Base-by-base conservation (phyloP, 2,888 invertebrate species). In the Octonoba sinensis region DNA sequence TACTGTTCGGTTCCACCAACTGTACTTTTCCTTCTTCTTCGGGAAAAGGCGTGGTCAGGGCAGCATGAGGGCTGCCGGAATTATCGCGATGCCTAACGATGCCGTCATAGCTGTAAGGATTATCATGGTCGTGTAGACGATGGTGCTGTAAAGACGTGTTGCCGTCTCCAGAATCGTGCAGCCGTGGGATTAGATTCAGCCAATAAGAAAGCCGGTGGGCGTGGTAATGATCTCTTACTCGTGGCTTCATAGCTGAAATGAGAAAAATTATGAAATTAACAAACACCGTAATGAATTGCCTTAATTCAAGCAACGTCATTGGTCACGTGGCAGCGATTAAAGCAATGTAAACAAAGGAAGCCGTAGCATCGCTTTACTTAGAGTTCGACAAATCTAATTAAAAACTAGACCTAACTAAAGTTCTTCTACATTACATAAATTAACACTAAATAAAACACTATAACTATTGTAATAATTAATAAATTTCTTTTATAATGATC, bases 81-180 rank as follows among this genome's bases (percentile, higher is more conserved):
- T 74, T 74, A 24, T 77, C 76, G 1, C 67, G 20, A 36, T 82
- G 81, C 15, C 96, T 91, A 36, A 96, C 95, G 65, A 93, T 92
- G 65, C 96, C 96, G 88, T 96, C 96, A 90, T 96, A 97, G 47
- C 96, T 90, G 84, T 94, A 93, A 85, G 93, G 93, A 88, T 96
- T 95, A 88, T 95, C 94, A 83, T 94, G 93, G 85, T 93, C 92
- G 83, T 93, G 93, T 4, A 83, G 74, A 2, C 77, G 56, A 36
- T 83, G 83, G 57, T 83, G 83, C 27, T 78, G 77, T 8, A 74
- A 51, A 2, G 77, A 70, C 2, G 76, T 70, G 56, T 83, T 78
- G 18, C 51, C 65, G 47, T 77, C 77, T 2, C 94, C 94, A 0
- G 94, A 93, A 85, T 93, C 92, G 89, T 95, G 95, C 84, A 95